Conservation (phyloP, 2,888 invertebrate species). For the Anoplius nigerrimus region DNA sequence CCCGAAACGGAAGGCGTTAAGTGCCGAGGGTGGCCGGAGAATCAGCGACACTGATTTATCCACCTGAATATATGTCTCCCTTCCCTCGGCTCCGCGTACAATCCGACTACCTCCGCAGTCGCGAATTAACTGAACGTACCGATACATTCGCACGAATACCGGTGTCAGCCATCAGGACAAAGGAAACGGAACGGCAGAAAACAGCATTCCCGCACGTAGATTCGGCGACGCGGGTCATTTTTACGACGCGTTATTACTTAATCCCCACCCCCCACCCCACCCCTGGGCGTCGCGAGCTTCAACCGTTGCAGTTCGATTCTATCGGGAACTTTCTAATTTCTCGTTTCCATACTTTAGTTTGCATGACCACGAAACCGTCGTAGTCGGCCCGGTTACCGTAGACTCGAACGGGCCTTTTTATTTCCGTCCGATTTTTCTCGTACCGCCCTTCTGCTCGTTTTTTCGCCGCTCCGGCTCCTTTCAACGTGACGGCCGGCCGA, state of each 20-base stretch:
- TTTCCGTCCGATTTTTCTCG: too few species aligned
- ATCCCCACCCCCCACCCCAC: slow-evolving; percentile 15
- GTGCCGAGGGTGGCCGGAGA: not conserved
- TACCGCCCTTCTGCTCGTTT: too few species aligned
- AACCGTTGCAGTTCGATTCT: slow-evolving; percentile 2
- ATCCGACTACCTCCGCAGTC: too few species aligned
- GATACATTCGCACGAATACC: too few species aligned
- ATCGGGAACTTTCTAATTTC: not conserved
- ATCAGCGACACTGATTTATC: too few species aligned
- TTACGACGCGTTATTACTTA: not conserved
- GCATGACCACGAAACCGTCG: slow-evolving; percentile 7
- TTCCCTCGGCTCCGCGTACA: too few species aligned
- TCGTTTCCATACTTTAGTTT: not conserved
- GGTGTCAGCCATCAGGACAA: not conserved
- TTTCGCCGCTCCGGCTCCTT: too few species aligned
- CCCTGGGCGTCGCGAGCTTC: slow-evolving; percentile 23
- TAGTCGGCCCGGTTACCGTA: not conserved
- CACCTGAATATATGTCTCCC: too few species aligned
- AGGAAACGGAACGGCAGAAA: slow-evolving; percentile 8
- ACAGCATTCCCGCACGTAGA: slow-evolving; percentile 14
- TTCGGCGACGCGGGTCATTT: slow-evolving; percentile 23
- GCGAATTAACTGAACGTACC: too few species aligned
- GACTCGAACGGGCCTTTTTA: too few species aligned
- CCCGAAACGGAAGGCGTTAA: not conserved
- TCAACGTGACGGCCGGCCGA: slow-evolving; percentile 12